These are phyloP conservation scores for Lepidochrysops patricia DNA, from an alignment of 2,888 invertebrate genomes.

Conservation along the genomic window DNA sequence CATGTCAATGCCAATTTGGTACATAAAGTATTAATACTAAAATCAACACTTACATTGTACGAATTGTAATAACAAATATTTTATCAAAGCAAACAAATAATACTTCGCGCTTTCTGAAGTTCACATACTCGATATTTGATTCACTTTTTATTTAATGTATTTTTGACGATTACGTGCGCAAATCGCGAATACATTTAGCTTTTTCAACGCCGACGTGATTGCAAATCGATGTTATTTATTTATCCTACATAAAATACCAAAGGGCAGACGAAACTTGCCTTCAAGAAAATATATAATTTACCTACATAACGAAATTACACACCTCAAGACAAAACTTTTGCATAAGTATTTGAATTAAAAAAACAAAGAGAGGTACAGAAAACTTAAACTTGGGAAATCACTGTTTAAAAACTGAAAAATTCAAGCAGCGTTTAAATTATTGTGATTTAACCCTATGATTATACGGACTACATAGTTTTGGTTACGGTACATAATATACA, in stretches of 20 bases:
- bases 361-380: too few relatives aligned
- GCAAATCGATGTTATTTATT: neutral
- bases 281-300: too few relatives aligned
- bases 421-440: neutral
- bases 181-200: neutral
- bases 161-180: neutral
- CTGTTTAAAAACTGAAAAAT: neutral
- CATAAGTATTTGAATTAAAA: too few relatives aligned
- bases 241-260: too few relatives aligned
- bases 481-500: neutral
- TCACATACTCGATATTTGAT: neutral
- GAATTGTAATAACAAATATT: neutral
- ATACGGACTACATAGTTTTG: neutral
- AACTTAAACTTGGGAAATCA: too few relatives aligned
- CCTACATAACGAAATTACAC: too few relatives aligned
- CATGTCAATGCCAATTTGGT: too few relatives aligned
- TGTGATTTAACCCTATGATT: neutral
- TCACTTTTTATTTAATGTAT: neutral
- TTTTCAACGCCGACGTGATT: neutral
- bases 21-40: neutral
- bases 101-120: neutral
- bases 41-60: neutral
- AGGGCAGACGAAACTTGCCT: too few relatives aligned
- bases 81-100: neutral
- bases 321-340: too few relatives aligned